Percentiles rank a stretch among this genome's conserved stretches.
Conservation (phyloP, 2,888 invertebrate genomes). For the Vesta saturnalis region DNA sequence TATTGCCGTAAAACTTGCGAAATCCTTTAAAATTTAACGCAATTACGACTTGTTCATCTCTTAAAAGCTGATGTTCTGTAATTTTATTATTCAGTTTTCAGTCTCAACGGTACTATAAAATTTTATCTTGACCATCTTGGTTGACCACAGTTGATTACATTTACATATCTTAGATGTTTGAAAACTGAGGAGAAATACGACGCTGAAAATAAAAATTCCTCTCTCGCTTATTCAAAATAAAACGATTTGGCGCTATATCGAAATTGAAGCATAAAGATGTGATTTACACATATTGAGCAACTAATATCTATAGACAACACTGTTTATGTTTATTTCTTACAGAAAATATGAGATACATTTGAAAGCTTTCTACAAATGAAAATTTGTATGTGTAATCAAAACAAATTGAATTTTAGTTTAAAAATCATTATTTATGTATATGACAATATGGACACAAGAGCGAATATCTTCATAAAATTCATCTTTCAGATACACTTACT, state of each 20-base stretch:
- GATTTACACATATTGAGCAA: no score
- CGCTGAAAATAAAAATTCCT: background rate
- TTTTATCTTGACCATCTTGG: slow-evolving; percentile 50
- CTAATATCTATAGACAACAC: no score
- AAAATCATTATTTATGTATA: no score
- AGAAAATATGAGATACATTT: no score
- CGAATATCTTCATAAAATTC: no score
- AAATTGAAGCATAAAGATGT: no score
- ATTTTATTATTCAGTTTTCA: slow-evolving; percentile 51
- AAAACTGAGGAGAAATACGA: slow-evolving; percentile 1
- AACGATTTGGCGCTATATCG: background rate
- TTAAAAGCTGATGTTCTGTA: slow-evolving; percentile 38
- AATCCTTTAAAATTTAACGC: background rate
- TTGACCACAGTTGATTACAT: slow-evolving; percentile 50
- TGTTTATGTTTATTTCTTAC: no score
- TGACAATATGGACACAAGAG: no score
- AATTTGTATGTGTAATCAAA: no score
- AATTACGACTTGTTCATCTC: slow-evolving; percentile 26
- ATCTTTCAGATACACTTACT: no score
- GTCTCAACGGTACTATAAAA: slow-evolving; percentile 50
- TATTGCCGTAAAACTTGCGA: background rate
- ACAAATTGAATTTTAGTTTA: no score
- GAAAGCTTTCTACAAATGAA: no score
- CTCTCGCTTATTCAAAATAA: background rate
- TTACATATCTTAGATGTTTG: slow-evolving; percentile 45